phyloP scores from a whole-genome alignment of 2,797 vertebrate species.

The Pangasius larnaudii region DNA sequence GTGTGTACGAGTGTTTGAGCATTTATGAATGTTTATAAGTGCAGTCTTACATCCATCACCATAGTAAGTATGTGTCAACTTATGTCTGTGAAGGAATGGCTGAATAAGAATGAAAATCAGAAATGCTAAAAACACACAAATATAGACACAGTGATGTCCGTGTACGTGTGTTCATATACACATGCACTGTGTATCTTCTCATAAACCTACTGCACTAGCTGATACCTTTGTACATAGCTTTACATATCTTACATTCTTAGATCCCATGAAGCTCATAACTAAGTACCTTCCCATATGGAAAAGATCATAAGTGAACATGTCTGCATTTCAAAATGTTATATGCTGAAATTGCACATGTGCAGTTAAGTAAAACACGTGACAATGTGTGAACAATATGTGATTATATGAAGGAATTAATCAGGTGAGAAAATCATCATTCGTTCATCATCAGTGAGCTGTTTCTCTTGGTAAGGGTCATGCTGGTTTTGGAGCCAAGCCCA shows the following conservation, averaged over 20 bases:
- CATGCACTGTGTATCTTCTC: neutral
- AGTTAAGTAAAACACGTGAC: neutral
- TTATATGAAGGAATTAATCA: neutral
- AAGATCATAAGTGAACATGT: neutral
- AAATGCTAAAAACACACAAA: neutral
- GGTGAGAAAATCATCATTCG: neutral
- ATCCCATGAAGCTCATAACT: neutral
- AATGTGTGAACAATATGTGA: neutral
- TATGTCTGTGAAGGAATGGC: constrained; percentile 6
- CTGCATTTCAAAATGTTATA: neutral
- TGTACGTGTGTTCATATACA: neutral
- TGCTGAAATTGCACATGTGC: neutral
- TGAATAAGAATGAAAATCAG: neutral
- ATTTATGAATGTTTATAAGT: neutral
- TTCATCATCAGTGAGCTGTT: neutral
- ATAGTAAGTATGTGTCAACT: neutral
- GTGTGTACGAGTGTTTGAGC: neutral
- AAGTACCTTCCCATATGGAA: neutral
- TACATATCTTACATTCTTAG: neutral
- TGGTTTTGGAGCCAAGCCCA: neutral
- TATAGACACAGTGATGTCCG: neutral
- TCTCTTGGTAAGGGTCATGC: neutral
- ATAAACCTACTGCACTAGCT: neutral
- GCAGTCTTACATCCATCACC: neutral
- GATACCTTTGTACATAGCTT: neutral